Evolutionary conservation across 2,888 invertebrate genomes (phyloP), one percentile per base, ranked within the genome.

Genomic region (Ormia ochracea): DNA sequence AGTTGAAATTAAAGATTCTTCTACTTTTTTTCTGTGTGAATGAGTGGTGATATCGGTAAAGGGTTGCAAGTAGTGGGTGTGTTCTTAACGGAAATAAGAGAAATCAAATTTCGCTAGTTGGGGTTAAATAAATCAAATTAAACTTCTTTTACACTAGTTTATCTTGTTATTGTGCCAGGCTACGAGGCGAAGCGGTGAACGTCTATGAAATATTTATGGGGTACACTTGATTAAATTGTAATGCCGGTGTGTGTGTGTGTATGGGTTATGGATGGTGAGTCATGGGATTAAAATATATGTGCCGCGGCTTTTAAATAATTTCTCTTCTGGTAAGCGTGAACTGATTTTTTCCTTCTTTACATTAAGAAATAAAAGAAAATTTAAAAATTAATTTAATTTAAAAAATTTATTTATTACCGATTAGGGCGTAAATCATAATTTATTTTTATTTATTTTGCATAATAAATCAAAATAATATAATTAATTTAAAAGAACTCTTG

Each of bases 101-200:
- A 63, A 59, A 73, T 73, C 63, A 48, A 6, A 54, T 61, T 65
- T 43, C 31, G 17, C 3, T 26, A 10, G 48, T 31, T 52, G 58
- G 54, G 74, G 68, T 69, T 69, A 78, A 74, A 78, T 74, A 74
- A 78, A 78, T 78, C 69, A 78, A 78, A 74, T 63, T 68, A 63
- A 45, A 63, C 56, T 65, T 72, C 45, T 74, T 56, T 48, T 43
- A 23, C 33, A 38, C 12, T n/a, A 66, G 31, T 41, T 75, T 6
- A 56, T 63, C 12, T 54, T 41, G 4, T 26, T 50, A 26, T 74
- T 38, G 14, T 28, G 10, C 26, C 5, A 33, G 17, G 12, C 17
- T 2, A 6, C 6, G 12, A 54, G 28, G 38, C 56, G 17, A 45
- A 65, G 21, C 41, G 12, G 10, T n/a, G 5, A 19, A 41, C 7